A percentile compares a stretch with the other conserved stretches of the same genome.
Evolutionary conservation across 2,888 invertebrate genomes (phyloP).

Genomic region (Xestia ashworthii): DNA sequence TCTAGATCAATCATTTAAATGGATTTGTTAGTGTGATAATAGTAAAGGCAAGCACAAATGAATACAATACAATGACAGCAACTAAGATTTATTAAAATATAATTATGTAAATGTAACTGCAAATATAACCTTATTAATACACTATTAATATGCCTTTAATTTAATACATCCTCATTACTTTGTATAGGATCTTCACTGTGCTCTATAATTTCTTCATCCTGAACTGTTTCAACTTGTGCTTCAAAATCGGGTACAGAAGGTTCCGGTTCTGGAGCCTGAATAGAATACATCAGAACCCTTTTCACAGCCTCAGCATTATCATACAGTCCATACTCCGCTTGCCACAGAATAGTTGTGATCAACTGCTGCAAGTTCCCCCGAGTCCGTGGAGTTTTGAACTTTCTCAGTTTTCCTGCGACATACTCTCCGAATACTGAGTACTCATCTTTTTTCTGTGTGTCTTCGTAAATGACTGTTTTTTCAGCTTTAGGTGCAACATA

Average conservation of each 20-base stretch:
- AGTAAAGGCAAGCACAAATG: neutral
- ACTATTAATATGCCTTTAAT: constrained; percentile 27
- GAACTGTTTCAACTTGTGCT: constrained; percentile 54
- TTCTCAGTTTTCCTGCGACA: constrained; percentile 85
- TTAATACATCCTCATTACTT: constrained; percentile 59
- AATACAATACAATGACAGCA: constrained; percentile 12
- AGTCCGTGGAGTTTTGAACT: constrained; percentile 79
- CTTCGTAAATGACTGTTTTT: constrained; percentile 71
- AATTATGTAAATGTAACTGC: constrained; percentile 31
- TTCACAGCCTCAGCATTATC: constrained; percentile 85
- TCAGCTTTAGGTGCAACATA: constrained; percentile 70
- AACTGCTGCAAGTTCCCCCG: constrained; percentile 85
- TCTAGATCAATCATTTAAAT: neutral
- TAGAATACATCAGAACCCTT: constrained; percentile 78
- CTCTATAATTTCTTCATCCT: constrained; percentile 65
- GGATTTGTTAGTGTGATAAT: neutral
- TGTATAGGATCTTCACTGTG: constrained; percentile 60
- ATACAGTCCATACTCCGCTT: constrained; percentile 86
- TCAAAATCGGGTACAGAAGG: constrained; percentile 53
- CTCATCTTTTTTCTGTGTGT: constrained; percentile 77
- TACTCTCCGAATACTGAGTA: constrained; percentile 86
- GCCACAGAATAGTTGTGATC: constrained; percentile 87
- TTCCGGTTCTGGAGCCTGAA: constrained; percentile 70
- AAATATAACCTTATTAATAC: constrained; percentile 34
- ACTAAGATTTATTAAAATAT: constrained; percentile 40